Conservation (phyloP, 1,140 invertebrate genomes). For the Drosophila rufa region DNA sequence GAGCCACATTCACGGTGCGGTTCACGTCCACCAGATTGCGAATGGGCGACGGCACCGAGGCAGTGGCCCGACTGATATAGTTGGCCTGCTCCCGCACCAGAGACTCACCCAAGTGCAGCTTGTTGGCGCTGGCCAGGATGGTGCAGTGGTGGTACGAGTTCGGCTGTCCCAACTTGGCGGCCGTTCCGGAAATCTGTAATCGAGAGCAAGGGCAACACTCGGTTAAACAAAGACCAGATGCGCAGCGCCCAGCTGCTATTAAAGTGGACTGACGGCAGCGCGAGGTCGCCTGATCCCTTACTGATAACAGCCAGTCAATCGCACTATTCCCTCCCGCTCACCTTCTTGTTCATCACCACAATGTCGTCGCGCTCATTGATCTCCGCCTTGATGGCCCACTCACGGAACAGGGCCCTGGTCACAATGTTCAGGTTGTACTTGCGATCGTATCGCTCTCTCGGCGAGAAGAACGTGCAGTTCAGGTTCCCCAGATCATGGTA, state of each 20-base stretch:
- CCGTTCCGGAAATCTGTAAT: constrained; percentile 93
- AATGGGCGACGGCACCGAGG: constrained; percentile 92
- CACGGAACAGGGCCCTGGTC: constrained; percentile 90
- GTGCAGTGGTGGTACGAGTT: constrained; percentile 98
- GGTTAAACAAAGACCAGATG: constrained; percentile 30
- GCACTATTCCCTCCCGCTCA: constrained; percentile 21
- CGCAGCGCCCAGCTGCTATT: constrained; percentile 16
- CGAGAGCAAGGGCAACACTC: constrained; percentile 11
- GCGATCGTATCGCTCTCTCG: constrained; percentile 91
- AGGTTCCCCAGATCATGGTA: constrained; percentile 98
- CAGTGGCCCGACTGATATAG: constrained; percentile 92
- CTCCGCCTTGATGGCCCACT: constrained; percentile 91
- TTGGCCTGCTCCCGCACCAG: constrained; percentile 88
- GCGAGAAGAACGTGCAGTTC: constrained; percentile 96
- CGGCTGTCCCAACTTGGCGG: constrained; percentile 93
- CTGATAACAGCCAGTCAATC: constrained; percentile 44
- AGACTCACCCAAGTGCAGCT: constrained; percentile 88
- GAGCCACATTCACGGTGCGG: constrained; percentile 89
- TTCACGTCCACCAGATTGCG: constrained; percentile 92
- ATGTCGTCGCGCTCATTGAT: constrained; percentile 94
- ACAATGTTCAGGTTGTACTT: constrained; percentile 94
- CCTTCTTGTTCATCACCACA: constrained; percentile 91
- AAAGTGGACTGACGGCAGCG: constrained; percentile 27
- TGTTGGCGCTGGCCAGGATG: constrained; percentile 93
- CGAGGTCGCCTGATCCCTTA: constrained; percentile 29